A percentile compares a stretch with the other conserved stretches of the same genome.
Evolutionary conservation across 2,888 invertebrate species (phyloP).

Genomic region (Heliconius charithonia): DNA sequence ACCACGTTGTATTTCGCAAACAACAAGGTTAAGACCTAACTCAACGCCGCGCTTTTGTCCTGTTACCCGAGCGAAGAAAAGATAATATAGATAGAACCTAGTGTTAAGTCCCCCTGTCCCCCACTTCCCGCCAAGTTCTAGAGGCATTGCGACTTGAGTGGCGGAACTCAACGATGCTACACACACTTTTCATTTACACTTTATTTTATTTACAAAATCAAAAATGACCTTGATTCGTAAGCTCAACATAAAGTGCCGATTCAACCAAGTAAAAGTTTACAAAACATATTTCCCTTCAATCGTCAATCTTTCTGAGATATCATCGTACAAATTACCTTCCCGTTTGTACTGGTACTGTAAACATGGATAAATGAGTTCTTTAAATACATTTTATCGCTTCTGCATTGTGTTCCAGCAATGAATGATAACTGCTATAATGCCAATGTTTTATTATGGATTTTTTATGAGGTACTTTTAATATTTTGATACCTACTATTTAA

Average conservation of each 20-base stretch:
- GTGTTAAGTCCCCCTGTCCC: too few relatives aligned
- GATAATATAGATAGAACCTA: too few relatives aligned
- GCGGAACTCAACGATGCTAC: too few relatives aligned
- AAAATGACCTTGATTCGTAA: not conserved
- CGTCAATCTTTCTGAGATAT: constrained; percentile 43
- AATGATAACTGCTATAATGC: constrained; percentile 11
- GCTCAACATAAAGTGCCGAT: constrained; percentile 20
- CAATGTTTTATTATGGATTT: constrained; percentile 14
- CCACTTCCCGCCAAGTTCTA: too few relatives aligned
- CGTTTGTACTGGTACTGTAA: constrained; percentile 44
- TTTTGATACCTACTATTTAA: not conserved
- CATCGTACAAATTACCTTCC: constrained; percentile 38
- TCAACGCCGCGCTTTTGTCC: too few relatives aligned
- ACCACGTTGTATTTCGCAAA: too few relatives aligned
- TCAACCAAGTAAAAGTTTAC: constrained; percentile 26
- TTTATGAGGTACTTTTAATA: not conserved
- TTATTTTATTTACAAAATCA: not conserved
- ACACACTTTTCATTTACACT: not conserved
- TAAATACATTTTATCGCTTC: constrained; percentile 33
- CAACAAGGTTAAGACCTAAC: too few relatives aligned
- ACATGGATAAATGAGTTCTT: constrained; percentile 40
- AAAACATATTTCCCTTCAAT: constrained; percentile 17
- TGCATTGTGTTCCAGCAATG: constrained; percentile 32
- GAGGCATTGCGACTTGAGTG: too few relatives aligned
- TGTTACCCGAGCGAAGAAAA: too few relatives aligned